These are phyloP conservation scores for Tribolium madens DNA, from an alignment of 1,140 invertebrate genomes.

Conservation along the genomic window DNA sequence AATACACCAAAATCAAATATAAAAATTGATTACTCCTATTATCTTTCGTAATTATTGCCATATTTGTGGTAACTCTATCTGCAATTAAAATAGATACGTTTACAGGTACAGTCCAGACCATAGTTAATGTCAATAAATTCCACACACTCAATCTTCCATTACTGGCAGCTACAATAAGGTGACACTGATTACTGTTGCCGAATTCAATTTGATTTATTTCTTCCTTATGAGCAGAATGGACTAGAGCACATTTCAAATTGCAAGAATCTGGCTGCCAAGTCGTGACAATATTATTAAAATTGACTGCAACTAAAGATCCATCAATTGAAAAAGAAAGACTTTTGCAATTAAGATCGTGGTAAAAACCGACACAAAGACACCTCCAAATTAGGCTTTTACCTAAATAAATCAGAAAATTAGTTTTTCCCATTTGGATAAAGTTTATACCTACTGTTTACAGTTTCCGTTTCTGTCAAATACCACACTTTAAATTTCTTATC, in stretches of 20 bases:
- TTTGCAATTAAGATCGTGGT: slow-evolving; percentile 71
- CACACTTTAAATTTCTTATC: slow-evolving; percentile 84
- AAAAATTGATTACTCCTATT: slow-evolving; percentile 70
- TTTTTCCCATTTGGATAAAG: background rate
- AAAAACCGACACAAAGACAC: slow-evolving; percentile 75
- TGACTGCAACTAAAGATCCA: slow-evolving; percentile 80
- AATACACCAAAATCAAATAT: slow-evolving; percentile 36
- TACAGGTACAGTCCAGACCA: slow-evolving; percentile 73
- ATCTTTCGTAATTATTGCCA: slow-evolving; percentile 75
- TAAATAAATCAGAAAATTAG: slow-evolving; percentile 56
- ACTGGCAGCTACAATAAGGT: slow-evolving; percentile 74
- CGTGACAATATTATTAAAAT: slow-evolving; percentile 78
- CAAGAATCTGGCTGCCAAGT: slow-evolving; percentile 74
- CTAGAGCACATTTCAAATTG: slow-evolving; percentile 69
- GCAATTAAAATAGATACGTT: slow-evolving; percentile 67
- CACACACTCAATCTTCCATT: slow-evolving; percentile 73
- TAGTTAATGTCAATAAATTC: slow-evolving; percentile 77
- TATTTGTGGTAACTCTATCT: slow-evolving; percentile 74
- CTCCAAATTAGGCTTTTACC: slow-evolving; percentile 72
- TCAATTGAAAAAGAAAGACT: slow-evolving; percentile 79
- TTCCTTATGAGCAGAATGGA: slow-evolving; percentile 60
- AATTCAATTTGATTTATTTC: slow-evolving; percentile 70
- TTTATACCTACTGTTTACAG: slow-evolving; percentile 68
- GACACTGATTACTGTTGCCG: slow-evolving; percentile 73
- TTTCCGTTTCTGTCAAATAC: slow-evolving; percentile 70